Conservation (phyloP, 2,113 vertebrate species). For the Ptyas mucosa region DNA sequence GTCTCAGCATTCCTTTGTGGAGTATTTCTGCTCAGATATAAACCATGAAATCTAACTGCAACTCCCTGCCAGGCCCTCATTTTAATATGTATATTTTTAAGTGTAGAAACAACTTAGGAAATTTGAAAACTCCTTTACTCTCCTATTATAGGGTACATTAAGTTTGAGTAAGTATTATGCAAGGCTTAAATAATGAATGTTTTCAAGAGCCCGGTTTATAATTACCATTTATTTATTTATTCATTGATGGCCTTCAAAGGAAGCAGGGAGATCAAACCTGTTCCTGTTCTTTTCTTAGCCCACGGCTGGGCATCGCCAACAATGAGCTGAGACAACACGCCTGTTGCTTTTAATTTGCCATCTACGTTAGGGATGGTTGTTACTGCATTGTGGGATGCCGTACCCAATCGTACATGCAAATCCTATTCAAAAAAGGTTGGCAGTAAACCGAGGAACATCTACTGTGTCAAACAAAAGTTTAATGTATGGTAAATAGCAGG, state of each 20-base stretch:
- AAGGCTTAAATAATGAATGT: constrained; percentile 50
- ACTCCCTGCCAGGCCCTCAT: constrained; percentile 22
- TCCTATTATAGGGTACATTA: neutral
- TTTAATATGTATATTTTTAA: neutral
- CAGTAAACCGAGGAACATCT: neutral
- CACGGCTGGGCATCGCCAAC: neutral
- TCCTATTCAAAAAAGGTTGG: neutral
- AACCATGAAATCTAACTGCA: constrained; percentile 39
- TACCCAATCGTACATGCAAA: neutral
- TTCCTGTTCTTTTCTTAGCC: neutral
- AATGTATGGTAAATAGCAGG: neutral
- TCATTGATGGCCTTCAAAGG: constrained; percentile 45
- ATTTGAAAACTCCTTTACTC: neutral
- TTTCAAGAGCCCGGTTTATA: neutral
- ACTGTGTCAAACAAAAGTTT: neutral
- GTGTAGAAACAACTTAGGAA: constrained; percentile 52
- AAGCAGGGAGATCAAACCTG: neutral
- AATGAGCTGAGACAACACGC: neutral
- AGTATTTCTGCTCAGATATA: constrained; percentile 27
- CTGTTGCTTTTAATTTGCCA: neutral
- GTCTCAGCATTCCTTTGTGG: constrained; percentile 15
- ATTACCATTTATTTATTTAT: constrained; percentile 43
- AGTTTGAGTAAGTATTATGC: constrained; percentile 42
- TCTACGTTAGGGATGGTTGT: neutral
- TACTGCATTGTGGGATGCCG: neutral